Conservation (phyloP, 2,113 vertebrate species). For the Hippocampus mohnikei region DNA sequence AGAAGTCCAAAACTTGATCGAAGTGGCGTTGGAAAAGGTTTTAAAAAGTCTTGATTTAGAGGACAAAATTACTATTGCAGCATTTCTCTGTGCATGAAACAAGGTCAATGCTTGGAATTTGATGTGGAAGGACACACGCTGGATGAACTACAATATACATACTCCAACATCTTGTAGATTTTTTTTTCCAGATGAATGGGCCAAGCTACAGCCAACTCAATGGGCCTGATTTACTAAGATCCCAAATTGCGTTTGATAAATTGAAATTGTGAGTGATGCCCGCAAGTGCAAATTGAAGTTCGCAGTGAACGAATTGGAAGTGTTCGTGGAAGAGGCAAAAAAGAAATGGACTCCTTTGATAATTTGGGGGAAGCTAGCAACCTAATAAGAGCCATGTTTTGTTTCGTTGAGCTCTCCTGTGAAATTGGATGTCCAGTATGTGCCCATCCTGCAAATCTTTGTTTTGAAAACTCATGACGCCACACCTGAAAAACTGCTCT, state of each 20-base stretch:
- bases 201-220: background rate
- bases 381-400: background rate
- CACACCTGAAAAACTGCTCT: too few relatives aligned
- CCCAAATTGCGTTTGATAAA: background rate
- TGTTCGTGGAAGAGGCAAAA: background rate
- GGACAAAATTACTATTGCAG: too few relatives aligned
- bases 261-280: background rate
- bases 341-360: too few relatives aligned
- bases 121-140: background rate
- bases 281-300: background rate
- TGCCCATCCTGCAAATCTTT: too few relatives aligned
- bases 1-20: too few relatives aligned
- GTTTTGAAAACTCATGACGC: too few relatives aligned
- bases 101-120: too few relatives aligned
- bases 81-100: too few relatives aligned
- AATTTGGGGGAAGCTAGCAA: too few relatives aligned
- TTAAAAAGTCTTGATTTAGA: too few relatives aligned
- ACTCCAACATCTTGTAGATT: background rate
- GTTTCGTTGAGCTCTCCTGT: background rate
- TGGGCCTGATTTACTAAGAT: background rate
- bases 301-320: background rate
- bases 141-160: background rate
- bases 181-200: background rate
- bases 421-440: too few relatives aligned
- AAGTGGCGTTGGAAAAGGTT: too few relatives aligned